Percentiles rank a stretch among this genome's conserved stretches.
Conservation (phyloP, 30 jellyfish, hydroid and myxozoan genomes). For the Cassiopea xamachana region DNA sequence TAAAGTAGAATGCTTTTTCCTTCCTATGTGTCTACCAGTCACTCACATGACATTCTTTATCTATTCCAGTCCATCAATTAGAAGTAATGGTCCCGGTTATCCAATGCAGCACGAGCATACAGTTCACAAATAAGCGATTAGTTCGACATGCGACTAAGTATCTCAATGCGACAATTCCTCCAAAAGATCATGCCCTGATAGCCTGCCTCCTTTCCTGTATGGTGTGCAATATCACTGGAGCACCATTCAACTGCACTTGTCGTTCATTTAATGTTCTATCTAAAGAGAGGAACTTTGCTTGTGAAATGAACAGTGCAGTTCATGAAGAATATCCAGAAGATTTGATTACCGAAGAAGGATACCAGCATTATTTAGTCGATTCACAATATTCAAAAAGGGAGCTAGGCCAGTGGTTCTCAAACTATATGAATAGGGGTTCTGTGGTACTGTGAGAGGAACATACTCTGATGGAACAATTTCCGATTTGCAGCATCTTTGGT, state of each 20-base stretch:
- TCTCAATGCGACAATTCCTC: not conserved
- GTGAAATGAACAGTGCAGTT: not conserved
- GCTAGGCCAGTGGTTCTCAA: too few relatives aligned
- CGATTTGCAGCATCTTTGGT: too few relatives aligned
- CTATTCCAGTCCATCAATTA: too few relatives aligned
- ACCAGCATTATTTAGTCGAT: not conserved
- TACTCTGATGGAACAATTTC: too few relatives aligned
- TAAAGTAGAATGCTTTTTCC: too few relatives aligned
- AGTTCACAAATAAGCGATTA: not conserved
- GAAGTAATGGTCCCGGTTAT: not conserved
- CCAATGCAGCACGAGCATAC: not conserved
- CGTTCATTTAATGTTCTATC: not conserved
- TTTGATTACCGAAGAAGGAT: not conserved
- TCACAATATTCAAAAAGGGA: not conserved
- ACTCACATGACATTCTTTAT: too few relatives aligned
- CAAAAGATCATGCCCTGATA: not conserved
- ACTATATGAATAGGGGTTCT: too few relatives aligned
- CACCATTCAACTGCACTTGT: not conserved
- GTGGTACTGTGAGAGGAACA: too few relatives aligned
- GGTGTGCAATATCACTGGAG: not conserved
- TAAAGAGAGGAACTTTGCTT: not conserved
- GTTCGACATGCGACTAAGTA: not conserved
- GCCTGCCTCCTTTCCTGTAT: not conserved
- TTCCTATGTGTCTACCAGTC: too few relatives aligned
- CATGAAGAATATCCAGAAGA: not conserved